Base-by-base conservation (phyloP, 2,797 vertebrate genomes). In the Nannoperca obscura region DNA sequence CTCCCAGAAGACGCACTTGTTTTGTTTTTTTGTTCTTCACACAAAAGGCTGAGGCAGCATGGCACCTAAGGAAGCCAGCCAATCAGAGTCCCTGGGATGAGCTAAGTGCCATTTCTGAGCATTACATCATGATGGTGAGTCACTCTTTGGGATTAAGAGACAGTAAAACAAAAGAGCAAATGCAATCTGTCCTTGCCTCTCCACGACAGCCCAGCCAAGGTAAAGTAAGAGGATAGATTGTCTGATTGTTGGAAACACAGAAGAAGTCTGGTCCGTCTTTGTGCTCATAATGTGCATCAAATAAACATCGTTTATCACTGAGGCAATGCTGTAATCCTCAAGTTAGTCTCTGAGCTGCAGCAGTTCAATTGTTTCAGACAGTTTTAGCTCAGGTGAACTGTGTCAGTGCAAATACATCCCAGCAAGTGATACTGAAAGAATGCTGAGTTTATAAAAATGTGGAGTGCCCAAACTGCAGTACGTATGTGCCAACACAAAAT, bases 51-150 rank as follows among this genome's bases (percentile, higher is more conserved):
- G 71, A 60, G 81, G 83, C 59, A 27, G 50, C 78, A 53, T 50
- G 59, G 80, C 83, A 91, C 90, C 89, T 88, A 86, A 73, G 84
- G 78, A 86, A 57, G 57, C 19, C 57, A 70, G 63, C 87, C 89
- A 92, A 92, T 93, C 49, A 52, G 72, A 64, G 78, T 46, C 55
- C 72, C 77, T 7, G 64, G 81, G 87, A 92, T 86, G 89, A 93
- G 86, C 78, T 76, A 84, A 86, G 58, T 75, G 67, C 81, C 60
- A 80, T 93, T 94, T 81, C 92, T 91, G 67, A 70, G 81, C 91
- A 90, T 92, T 89, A 93, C 94, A 95, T 93, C 94, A 94, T 50
- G 65, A 82, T 58, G 90, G 89, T 86, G 89, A 96, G 91, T 93
- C 94, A 88, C 81, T 92, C 78, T 68, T 68, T 85, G 85, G 87